Percentiles rank a stretch among this genome's conserved stretches.
Evolutionary conservation across 2,797 vertebrate genomes (phyloP).

Genomic region (Hozukius guyotensis): DNA sequence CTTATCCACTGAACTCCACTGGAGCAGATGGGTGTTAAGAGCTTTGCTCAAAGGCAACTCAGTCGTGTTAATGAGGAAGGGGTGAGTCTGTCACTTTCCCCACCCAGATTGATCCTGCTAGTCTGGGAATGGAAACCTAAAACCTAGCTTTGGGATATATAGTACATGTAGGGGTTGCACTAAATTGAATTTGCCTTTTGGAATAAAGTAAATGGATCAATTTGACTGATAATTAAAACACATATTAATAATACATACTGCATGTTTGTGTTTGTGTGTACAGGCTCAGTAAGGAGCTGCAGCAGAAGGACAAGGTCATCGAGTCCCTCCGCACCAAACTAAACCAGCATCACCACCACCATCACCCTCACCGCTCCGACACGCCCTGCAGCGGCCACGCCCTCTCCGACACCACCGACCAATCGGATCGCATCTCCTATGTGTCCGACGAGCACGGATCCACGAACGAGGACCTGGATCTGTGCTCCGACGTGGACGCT

Average conservation of each 20-base stretch:
- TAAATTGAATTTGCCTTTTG: neutral
- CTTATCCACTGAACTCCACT: neutral
- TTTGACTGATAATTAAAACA: neutral
- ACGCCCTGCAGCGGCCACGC: constrained; percentile 85
- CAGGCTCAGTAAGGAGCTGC: constrained; percentile 91
- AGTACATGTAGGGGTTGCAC: neutral
- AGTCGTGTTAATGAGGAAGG: neutral
- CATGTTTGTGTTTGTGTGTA: constrained; percentile 11
- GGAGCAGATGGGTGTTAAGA: neutral
- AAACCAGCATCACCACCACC: constrained; percentile 68
- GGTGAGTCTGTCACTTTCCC: neutral
- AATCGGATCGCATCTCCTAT: constrained; percentile 88
- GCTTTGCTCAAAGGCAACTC: neutral
- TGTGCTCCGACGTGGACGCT: constrained; percentile 84
- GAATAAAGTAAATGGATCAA: neutral
- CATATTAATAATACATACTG: neutral
- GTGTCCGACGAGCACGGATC: constrained; percentile 83
- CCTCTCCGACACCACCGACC: constrained; percentile 85
- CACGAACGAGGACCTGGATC: constrained; percentile 84
- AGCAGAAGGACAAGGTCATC: constrained; percentile 92
- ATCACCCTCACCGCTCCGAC: constrained; percentile 64
- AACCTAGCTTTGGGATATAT: neutral
- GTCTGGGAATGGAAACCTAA: neutral
- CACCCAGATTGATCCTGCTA: neutral
- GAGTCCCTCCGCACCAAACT: constrained; percentile 88